These are phyloP conservation scores for Oenanthe oenanthe DNA, from an alignment of 2,113 vertebrate species.

Conservation along the genomic window DNA sequence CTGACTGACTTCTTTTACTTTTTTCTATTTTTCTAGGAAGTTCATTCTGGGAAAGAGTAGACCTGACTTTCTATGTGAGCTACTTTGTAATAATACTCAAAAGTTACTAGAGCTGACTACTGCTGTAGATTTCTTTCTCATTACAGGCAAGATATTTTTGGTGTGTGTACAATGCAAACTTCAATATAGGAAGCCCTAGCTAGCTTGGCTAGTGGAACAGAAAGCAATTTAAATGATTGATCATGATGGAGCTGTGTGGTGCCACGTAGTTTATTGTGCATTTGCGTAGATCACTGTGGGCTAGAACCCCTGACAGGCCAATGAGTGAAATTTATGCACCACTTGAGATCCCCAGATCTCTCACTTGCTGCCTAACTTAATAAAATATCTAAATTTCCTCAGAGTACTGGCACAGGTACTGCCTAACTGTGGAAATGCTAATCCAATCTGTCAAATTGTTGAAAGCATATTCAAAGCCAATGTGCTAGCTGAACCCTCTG, in stretches of 20 bases:
- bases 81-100: not conserved
- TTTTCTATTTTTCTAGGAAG: not conserved
- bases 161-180: not conserved
- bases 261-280: not conserved
- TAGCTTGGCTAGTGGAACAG: not conserved
- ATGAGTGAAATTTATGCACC: constrained; percentile 35
- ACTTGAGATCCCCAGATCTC: not conserved
- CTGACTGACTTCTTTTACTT: not conserved
- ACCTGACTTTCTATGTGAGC: not conserved
- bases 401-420: not conserved
- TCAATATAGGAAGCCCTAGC: not conserved
- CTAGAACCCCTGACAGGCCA: not conserved
- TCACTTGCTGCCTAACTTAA: not conserved
- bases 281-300: not conserved
- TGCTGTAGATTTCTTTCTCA: not conserved
- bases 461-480: not conserved
- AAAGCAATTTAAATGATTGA: constrained; percentile 49
- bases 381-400: constrained; percentile 28
- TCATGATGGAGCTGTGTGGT: not conserved
- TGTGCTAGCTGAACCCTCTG: not conserved
- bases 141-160: not conserved
- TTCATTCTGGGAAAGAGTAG: not conserved
- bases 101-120: not conserved
- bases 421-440: not conserved
- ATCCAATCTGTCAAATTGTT: not conserved